phyloP scores from a whole-genome alignment of 1,140 invertebrate genomes.

The Trichonephila inaurata region DNA sequence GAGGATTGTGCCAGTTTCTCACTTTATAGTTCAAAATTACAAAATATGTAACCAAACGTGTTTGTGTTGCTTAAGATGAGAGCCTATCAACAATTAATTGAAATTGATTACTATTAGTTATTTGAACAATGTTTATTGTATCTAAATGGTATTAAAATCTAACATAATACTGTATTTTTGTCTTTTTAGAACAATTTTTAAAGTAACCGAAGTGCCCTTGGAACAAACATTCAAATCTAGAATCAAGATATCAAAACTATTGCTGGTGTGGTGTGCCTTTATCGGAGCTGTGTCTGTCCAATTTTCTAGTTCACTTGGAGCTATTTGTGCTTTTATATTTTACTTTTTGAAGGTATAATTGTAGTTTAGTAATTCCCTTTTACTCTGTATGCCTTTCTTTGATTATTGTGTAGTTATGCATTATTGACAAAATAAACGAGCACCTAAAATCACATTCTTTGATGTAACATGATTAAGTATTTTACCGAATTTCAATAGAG shows the following conservation, averaged over 20 bases:
- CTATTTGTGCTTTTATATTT: background rate
- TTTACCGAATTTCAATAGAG: background rate
- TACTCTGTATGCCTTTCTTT: too few relatives aligned
- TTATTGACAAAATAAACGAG: too few relatives aligned
- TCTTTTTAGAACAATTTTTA: background rate
- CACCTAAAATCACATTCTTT: too few relatives aligned
- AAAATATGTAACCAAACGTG: too few relatives aligned
- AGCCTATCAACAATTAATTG: background rate
- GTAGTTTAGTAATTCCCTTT: background rate
- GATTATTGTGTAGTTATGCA: too few relatives aligned
- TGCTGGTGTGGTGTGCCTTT: constrained; percentile 45
- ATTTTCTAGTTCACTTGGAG: constrained; percentile 50
- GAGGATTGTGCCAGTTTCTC: too few relatives aligned
- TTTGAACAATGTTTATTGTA: too few relatives aligned
- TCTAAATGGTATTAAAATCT: too few relatives aligned
- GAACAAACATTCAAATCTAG: constrained; percentile 22
- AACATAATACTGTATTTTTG: background rate
- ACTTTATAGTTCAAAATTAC: too few relatives aligned
- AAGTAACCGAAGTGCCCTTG: constrained; percentile 38
- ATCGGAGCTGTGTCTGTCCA: constrained; percentile 14
- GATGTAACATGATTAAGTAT: background rate
- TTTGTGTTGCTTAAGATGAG: too few relatives aligned
- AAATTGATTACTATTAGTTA: background rate
- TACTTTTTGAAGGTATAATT: constrained; percentile 33
- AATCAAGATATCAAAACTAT: constrained; percentile 22